A percentile compares a stretch with the other conserved stretches of the same genome.
phyloP scores from a whole-genome alignment of 2,888 invertebrate genomes.

The Xylota segnis region DNA sequence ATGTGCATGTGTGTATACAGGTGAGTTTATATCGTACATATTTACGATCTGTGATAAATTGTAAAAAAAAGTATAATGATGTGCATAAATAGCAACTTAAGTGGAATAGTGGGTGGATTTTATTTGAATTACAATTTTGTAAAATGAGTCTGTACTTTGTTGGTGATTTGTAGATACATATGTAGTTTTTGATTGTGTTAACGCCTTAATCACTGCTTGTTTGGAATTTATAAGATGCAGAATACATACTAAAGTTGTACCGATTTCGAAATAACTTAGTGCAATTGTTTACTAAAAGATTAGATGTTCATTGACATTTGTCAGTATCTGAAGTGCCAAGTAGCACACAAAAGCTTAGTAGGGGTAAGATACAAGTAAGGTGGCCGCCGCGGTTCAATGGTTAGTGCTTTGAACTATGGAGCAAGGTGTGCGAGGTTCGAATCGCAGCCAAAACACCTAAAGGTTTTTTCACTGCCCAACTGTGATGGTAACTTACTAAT shows the following conservation, averaged over 20 bases:
- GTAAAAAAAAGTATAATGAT: background rate
- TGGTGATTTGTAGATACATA: conserved; percentile 10
- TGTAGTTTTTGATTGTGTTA: conserved; percentile 8
- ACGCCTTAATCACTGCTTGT: background rate
- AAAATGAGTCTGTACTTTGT: conserved; percentile 19
- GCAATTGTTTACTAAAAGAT: background rate
- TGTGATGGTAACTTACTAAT: no score
- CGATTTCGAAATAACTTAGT: background rate
- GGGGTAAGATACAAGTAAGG: no score
- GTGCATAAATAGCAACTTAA: background rate
- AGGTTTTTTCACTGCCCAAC: no score
- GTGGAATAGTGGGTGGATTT: conserved; percentile 17
- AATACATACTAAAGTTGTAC: background rate
- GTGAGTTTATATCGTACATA: conserved; percentile 24
- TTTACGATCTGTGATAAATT: conserved; percentile 8
- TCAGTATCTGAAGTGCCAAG: background rate
- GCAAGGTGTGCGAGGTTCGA: no score
- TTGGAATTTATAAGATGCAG: background rate
- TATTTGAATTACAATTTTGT: background rate
- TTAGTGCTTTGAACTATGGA: no score
- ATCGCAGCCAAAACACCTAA: no score
- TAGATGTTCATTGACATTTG: background rate
- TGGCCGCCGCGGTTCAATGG: no score
- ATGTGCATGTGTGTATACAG: conserved; percentile 16
- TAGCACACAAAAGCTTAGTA: no score